phyloP scores from a whole-genome alignment of 1,140 invertebrate species.

The Drosophila lowei region DNA sequence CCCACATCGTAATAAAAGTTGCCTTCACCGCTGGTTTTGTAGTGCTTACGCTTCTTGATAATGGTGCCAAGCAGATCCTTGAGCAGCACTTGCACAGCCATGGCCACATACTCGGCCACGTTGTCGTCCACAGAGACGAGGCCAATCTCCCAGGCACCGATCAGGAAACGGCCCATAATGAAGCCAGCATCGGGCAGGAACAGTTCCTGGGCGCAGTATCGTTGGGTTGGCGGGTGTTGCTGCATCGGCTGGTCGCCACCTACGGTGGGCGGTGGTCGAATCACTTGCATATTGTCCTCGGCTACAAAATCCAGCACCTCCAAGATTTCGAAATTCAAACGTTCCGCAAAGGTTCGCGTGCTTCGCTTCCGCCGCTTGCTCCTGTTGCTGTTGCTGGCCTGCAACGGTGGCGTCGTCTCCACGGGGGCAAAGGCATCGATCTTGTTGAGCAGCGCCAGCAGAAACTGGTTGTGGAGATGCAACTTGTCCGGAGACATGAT shows the following conservation, averaged over 20 bases:
- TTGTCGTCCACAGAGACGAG: constrained; percentile 91
- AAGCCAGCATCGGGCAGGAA: constrained; percentile 90
- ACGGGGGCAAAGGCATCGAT: constrained; percentile 87
- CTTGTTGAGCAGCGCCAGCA: constrained; percentile 91
- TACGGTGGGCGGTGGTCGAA: constrained; percentile 57
- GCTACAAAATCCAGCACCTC: constrained; percentile 85
- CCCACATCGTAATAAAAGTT: constrained; percentile 90
- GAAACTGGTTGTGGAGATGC: constrained; percentile 92
- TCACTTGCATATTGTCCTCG: constrained; percentile 75
- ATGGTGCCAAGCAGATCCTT: constrained; percentile 91
- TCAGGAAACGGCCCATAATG: constrained; percentile 89
- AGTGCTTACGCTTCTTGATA: constrained; percentile 89
- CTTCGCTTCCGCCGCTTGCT: constrained; percentile 85
- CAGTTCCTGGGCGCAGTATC: constrained; percentile 87
- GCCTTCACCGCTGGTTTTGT: constrained; percentile 86
- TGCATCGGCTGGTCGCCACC: constrained; percentile 53
- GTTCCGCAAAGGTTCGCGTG: constrained; percentile 85
- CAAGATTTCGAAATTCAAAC: constrained; percentile 87
- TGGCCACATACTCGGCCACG: constrained; percentile 89
- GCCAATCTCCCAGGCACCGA: constrained; percentile 92
- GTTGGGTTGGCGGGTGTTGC: constrained; percentile 72
- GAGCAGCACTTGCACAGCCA: constrained; percentile 89
- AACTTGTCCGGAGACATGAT: constrained; percentile 88
- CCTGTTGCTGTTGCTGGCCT: constrained; percentile 59
- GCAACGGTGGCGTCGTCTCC: constrained; percentile 58